These are phyloP conservation scores for Nowickia ferox DNA, from an alignment of 2,888 invertebrate species.

Conservation along the genomic window DNA sequence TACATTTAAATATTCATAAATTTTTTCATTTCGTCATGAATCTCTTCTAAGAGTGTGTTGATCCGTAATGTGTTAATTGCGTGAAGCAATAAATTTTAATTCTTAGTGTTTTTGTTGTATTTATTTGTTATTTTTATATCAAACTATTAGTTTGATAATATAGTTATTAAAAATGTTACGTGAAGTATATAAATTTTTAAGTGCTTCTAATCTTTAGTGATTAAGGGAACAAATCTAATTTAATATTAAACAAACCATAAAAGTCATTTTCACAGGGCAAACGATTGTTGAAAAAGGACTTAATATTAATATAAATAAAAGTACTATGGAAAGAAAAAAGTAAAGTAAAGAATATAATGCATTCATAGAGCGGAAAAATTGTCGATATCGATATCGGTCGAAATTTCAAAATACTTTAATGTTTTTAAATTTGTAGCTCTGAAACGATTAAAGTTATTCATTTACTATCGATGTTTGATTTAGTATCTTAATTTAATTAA, in stretches of 20 bases:
- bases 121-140: conserved; percentile 1
- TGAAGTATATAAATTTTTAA: neutral
- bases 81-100: conserved; percentile 78
- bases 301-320: no score
- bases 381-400: no score
- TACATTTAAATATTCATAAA: conserved; percentile 66
- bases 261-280: neutral
- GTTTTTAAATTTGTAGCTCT: no score
- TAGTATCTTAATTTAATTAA: no score
- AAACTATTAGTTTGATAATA: conserved; percentile 52
- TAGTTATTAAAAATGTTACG: conserved; percentile 42
- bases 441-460: no score
- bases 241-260: conserved; percentile 1
- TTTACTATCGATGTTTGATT: no score
- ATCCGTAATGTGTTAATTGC: conserved; percentile 80
- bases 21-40: conserved; percentile 35
- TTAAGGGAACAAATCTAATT: neutral
- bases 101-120: conserved; percentile 32
- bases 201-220: neutral
- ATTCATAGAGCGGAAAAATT: no score
- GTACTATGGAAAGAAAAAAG: no score
- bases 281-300: no score
- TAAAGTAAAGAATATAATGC: no score
- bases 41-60: conserved; percentile 64
- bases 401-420: no score